phyloP scores from a whole-genome alignment of 2,797 vertebrate species.

The Telmatherina bonti region DNA sequence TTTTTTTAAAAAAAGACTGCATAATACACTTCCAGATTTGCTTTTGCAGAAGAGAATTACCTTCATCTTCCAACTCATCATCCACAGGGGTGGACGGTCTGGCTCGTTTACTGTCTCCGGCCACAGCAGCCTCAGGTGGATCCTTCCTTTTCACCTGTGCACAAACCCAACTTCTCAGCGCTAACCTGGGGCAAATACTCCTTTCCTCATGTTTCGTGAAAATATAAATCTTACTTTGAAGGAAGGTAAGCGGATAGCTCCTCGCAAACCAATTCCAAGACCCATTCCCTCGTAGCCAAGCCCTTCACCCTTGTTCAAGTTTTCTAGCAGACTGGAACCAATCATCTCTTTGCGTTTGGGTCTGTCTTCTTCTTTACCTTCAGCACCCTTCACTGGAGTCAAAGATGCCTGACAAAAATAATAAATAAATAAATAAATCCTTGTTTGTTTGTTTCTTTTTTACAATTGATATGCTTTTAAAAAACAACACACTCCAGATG shows the following conservation, averaged over 20 bases:
- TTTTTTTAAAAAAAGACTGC: too few species aligned
- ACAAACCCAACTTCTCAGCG: conserved; percentile 28
- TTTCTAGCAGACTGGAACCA: conserved; percentile 92
- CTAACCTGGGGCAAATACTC: too few species aligned
- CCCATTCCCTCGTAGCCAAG: conserved; percentile 95
- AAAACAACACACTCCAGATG: not conserved
- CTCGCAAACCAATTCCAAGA: conserved; percentile 92
- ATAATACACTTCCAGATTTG: not conserved
- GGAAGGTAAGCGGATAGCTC: conserved; percentile 95
- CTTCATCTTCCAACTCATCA: conserved; percentile 95
- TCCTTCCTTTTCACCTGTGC: conserved; percentile 96
- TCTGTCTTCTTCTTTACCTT: conserved; percentile 92
- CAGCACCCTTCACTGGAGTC: conserved; percentile 93
- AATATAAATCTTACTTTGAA: conserved; percentile 88
- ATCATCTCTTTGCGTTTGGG: conserved; percentile 94
- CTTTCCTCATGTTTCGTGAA: not conserved
- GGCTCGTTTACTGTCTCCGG: conserved; percentile 92
- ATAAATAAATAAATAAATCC: not conserved
- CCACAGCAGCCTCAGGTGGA: conserved; percentile 89
- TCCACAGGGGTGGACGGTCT: conserved; percentile 93
- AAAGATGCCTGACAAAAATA: conserved; percentile 85
- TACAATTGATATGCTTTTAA: not conserved
- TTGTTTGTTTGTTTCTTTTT: too few species aligned
- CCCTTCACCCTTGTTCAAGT: conserved; percentile 96
- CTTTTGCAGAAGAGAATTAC: conserved; percentile 63